A percentile compares a stretch with the other conserved stretches of the same genome.
These are phyloP conservation scores for Eulithis testata DNA, from an alignment of 2,888 invertebrate species.

Conservation along the genomic window DNA sequence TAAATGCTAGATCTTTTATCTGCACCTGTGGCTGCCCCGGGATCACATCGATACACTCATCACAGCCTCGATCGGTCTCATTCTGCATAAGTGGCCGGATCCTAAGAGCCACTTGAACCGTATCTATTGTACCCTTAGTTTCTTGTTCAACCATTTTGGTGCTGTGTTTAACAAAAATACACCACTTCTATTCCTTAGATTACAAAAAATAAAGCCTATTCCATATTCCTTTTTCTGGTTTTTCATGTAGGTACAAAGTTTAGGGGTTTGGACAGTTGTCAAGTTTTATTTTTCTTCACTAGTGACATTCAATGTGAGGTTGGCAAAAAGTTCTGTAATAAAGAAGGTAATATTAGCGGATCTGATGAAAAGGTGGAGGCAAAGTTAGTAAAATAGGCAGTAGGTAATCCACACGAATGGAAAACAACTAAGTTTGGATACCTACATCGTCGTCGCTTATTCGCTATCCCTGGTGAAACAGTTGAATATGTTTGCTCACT, in stretches of 20 bases:
- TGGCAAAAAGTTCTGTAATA: conserved; percentile 45
- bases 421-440: too few species aligned
- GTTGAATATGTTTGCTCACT: too few species aligned
- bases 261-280: conserved; percentile 46
- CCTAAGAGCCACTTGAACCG: conserved; percentile 92
- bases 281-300: conserved; percentile 46
- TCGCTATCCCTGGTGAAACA: too few species aligned
- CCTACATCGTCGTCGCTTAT: too few species aligned
- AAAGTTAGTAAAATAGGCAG: too few species aligned
- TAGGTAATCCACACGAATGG: too few species aligned
- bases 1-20: conserved; percentile 89
- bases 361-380: too few species aligned
- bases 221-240: conserved; percentile 46
- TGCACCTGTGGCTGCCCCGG: conserved; percentile 88
- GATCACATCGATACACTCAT: conserved; percentile 88
- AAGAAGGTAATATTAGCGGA: conserved; percentile 28
- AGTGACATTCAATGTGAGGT: conserved; percentile 36
- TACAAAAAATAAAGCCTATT: conserved; percentile 33
- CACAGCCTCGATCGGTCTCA: conserved; percentile 90
- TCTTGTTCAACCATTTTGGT: conserved; percentile 69
- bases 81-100: conserved; percentile 91
- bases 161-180: conserved; percentile 35
- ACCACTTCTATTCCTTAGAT: conserved; percentile 37
- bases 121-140: conserved; percentile 71
- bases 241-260: conserved; percentile 45